Conservation (phyloP, 2,797 vertebrate genomes). For the Cottoperca gobio region DNA sequence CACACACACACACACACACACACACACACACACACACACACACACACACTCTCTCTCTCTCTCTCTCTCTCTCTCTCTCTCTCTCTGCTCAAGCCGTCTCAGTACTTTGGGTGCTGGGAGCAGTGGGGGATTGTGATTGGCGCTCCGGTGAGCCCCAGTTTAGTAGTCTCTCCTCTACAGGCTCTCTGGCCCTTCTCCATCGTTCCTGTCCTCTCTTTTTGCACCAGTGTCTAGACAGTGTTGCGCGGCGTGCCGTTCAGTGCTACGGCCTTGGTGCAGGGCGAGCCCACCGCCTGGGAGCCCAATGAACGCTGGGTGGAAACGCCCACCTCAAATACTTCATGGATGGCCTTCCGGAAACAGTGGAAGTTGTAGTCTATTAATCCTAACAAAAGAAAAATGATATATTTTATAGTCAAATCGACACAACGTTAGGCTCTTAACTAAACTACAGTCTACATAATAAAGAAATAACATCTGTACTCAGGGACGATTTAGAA, state of each 20-base stretch:
- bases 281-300: constrained; percentile 86
- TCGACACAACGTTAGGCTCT: neutral
- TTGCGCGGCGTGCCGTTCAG: constrained; percentile 96
- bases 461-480: too few relatives aligned
- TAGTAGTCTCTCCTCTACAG: constrained; percentile 70
- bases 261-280: constrained; percentile 91
- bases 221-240: constrained; percentile 87
- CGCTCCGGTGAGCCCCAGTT: constrained; percentile 50
- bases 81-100: constrained; percentile 42
- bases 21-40: too few relatives aligned
- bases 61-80: too few relatives aligned
- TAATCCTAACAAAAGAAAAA: constrained; percentile 85
- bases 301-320: constrained; percentile 87
- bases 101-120: constrained; percentile 61
- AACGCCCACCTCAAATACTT: constrained; percentile 98
- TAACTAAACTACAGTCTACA: too few relatives aligned
- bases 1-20: too few relatives aligned
- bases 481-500: too few relatives aligned
- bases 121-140: constrained; percentile 59
- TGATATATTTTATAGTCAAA: neutral
- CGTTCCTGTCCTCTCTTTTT: constrained; percentile 48
- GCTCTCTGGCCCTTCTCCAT: constrained; percentile 57
- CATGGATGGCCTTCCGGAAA: constrained; percentile 99
- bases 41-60: too few relatives aligned
- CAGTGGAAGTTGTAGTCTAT: constrained; percentile 99